Evolutionary conservation across 2,888 invertebrate genomes (phyloP), one percentile per base, ranked within the genome.

Genomic region (Biston betularia): DNA sequence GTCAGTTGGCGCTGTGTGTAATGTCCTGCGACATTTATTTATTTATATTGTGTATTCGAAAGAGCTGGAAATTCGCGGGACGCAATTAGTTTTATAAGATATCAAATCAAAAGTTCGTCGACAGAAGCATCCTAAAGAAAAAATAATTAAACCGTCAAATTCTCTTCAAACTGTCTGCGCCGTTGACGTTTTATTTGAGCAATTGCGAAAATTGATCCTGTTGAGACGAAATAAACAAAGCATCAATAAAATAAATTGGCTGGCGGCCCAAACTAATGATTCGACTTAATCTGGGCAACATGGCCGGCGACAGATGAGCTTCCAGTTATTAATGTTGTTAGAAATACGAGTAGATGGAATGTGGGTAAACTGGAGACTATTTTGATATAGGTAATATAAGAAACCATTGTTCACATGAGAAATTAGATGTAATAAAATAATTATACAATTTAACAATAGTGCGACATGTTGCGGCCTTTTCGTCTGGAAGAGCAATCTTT

Each of bases 191-290:
- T 52, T 44, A 60, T 60, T 52, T 60, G 60, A 52, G 60, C 60
- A 40, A 52, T 60, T 60, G 52, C 42, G 33, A 42, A 52, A 59
- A 60, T 52, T 60, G 60, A 60, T 49, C 59, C 48, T 34, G 58
- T 45, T 7, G 59, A 42, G 52, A 52, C 14, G 44, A 44, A 60
- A 44, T 35, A 63, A 63, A 63, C 63, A 56, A 63, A 44, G 55
- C 56, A 63, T 63, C 63, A 65, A 70, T 68, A 54, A 54, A 63
- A 68, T 60, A 52, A 58, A 57, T 63, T 44, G 50, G 42, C 45
- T 49, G 55, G 44, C 33, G 49, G 45, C 49, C 53, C 53, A 61
- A 65, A 46, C 67, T 58, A 67, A 59, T 55, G 46, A 62, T 62
- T 12, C 44, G 50, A 3, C 34, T 33, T 59, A 50, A 59, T 59